Percentiles rank a stretch among this genome's conserved stretches.
phyloP scores from a whole-genome alignment of 2,888 invertebrate species.

The Cryptus armator region DNA sequence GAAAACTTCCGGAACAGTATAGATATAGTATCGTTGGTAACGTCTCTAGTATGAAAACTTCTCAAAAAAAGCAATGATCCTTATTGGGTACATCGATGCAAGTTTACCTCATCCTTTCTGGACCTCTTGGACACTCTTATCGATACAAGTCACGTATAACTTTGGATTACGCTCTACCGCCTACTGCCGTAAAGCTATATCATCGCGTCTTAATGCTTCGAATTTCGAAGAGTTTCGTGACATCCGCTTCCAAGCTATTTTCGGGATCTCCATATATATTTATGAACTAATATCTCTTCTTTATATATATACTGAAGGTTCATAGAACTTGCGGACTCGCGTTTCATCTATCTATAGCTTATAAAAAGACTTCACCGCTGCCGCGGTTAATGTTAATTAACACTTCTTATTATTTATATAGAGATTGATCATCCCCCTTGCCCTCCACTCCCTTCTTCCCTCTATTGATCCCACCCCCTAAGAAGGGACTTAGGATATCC shows the following conservation, averaged over 20 bases:
- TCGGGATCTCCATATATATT: neutral
- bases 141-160: conserved; percentile 50
- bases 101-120: conserved; percentile 13
- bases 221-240: conserved; percentile 20
- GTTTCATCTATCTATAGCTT: no score
- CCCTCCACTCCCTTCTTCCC: no score
- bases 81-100: conserved; percentile 36
- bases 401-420: no score
- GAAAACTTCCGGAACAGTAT: conserved; percentile 51
- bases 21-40: conserved; percentile 45
- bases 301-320: neutral
- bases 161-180: conserved; percentile 30
- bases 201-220: neutral
- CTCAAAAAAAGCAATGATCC: conserved; percentile 9
- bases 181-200: neutral
- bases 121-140: conserved; percentile 20
- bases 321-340: neutral
- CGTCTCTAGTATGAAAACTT: conserved; percentile 37
- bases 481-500: no score
- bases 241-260: neutral
- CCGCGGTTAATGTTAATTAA: no score
- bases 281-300: neutral
- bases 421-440: no score
- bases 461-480: no score
- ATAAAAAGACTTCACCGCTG: no score